Conservation (phyloP, 2,888 invertebrate species). For the Drosophila kokeensis region DNA sequence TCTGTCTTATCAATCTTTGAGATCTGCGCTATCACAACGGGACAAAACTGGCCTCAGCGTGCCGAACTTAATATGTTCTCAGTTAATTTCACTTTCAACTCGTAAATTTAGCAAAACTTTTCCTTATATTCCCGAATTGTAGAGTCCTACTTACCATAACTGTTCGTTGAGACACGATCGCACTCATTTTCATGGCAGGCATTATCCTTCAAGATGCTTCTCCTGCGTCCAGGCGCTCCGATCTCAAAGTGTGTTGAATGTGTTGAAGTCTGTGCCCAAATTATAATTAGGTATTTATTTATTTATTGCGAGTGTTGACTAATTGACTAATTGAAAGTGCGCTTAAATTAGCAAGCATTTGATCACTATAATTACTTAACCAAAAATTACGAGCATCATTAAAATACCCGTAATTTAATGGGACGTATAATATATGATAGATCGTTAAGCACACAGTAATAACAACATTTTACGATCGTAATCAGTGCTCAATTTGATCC, state of each 20-base stretch:
- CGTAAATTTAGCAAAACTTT: neutral
- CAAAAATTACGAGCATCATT: slow-evolving; percentile 33
- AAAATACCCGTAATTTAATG: slow-evolving; percentile 35
- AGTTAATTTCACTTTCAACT: neutral
- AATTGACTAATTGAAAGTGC: neutral
- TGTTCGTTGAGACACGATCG: slow-evolving; percentile 83
- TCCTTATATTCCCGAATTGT: neutral
- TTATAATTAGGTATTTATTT: neutral
- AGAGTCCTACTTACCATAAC: slow-evolving; percentile 78
- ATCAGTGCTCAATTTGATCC: slow-evolving; percentile 10
- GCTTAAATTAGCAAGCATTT: slow-evolving; percentile 16
- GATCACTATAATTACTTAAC: slow-evolving; percentile 18
- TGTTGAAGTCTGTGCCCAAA: slow-evolving; percentile 85
- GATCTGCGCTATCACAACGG: too few species aligned
- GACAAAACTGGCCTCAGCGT: too few species aligned
- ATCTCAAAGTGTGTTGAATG: slow-evolving; percentile 86
- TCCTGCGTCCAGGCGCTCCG: slow-evolving; percentile 89
- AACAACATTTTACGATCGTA: slow-evolving; percentile 3
- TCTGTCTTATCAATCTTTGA: too few species aligned
- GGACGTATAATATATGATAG: too few species aligned
- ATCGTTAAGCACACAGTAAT: slow-evolving; percentile 19
- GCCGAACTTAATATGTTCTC: neutral
- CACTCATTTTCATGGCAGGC: slow-evolving; percentile 83
- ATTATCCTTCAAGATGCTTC: slow-evolving; percentile 89
- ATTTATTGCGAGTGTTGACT: neutral